Base-by-base conservation (phyloP, 2,888 invertebrate genomes). In the Yponomeuta malinellus region DNA sequence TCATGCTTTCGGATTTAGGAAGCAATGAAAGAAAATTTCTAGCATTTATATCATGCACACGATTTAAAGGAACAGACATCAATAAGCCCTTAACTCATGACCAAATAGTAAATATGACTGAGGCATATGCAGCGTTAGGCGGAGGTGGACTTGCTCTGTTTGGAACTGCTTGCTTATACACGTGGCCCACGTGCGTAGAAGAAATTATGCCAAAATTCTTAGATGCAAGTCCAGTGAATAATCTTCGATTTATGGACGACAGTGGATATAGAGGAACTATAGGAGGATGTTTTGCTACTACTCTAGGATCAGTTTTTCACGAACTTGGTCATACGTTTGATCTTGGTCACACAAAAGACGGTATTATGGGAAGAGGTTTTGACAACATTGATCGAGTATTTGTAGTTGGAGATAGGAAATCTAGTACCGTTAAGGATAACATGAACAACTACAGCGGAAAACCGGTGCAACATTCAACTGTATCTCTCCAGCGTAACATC, bases 241-340 rank as follows among this genome's bases (percentile, higher is more conserved):
- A 94, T 68, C 91, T 90, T 48, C 87, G 94, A 74, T 94, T 96
- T 79, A 96, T 98, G 94, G 98, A 98, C 87, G 98, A 98, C 81
- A 98, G 98, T 85, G 97, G 97, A 78, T 97, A 97, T 85, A 94
- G 98, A 73, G 95, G 97, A 63, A 97, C 97, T 1, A 94, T 95
- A 77, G 97, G 97, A 73, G 97, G 96, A 52, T 97, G 98, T 83
- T 97, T 96, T 86, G 96, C 98, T 23, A 97, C 98, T 8, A 97
- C 97, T 29, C 88, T 99, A 64, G 98, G 98, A 23, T 96, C 98
- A 23, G 96, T 97, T 10, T 95, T 98, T 64, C 99, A 99, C 85
- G 99, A 99, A 92, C 93, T 99, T 68, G 97, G 97, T 23, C 99
- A 99, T 83, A 97, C 97, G 0, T 98, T 99, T 85, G 98, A 98